Conservation (phyloP, 2,113 vertebrate species). For the Nicator chloris region DNA sequence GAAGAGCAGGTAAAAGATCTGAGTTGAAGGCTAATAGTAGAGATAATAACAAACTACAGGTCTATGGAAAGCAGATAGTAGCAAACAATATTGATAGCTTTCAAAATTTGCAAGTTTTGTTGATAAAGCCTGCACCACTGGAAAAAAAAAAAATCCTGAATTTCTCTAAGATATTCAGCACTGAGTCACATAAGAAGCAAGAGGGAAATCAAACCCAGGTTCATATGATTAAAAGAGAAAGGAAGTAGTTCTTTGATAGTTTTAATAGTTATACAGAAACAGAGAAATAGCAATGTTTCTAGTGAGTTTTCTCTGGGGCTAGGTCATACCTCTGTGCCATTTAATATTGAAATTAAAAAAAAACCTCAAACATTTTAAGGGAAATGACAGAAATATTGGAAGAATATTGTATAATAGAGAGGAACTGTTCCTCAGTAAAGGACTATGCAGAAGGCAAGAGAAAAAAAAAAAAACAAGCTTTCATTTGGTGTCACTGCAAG, state of each 20-base stretch:
- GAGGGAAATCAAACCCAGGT: background rate
- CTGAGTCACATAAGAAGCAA: background rate
- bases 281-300: background rate
- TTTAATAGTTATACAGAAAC: background rate
- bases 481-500: background rate
- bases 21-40: background rate
- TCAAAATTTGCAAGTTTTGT: background rate
- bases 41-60: background rate
- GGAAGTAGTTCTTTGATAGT: background rate
- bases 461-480: background rate
- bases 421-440: background rate
- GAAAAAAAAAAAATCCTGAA: background rate
- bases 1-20: background rate
- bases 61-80: background rate
- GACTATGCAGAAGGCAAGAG: background rate
- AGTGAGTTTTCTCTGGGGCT: background rate
- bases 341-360: background rate
- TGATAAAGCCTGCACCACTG: background rate
- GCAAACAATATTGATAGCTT: background rate
- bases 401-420: background rate
- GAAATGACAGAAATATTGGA: background rate
- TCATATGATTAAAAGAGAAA: background rate
- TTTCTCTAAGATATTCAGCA: background rate
- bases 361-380: background rate
- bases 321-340: background rate